Evolutionary conservation across 2,888 invertebrate species (phyloP), one percentile per base, ranked within the genome.

Genomic region (Spodoptera picta): DNA sequence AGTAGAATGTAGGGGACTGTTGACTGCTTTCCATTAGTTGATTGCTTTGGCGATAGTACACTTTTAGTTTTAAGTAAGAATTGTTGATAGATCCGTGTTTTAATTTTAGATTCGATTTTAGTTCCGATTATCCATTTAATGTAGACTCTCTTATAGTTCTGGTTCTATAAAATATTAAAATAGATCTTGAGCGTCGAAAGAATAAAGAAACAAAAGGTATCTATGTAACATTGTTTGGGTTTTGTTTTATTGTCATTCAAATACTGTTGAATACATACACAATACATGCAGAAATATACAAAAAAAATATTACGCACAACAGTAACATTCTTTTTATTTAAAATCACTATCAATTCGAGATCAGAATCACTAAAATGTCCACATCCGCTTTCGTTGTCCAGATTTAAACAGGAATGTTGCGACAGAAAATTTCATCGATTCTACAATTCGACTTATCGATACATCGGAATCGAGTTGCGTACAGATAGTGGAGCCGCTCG

Each of bases 401-500:
- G 60, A 72, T 53, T 64, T 63, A 59, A 66, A 48, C 58, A 60
- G 60, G 69, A 75, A 62, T 52, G 48, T 54, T 60, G 54, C 65
- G 55, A 66, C 58, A 65, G 50, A 60, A 77, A 77, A 72, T 36
- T 69, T 75, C 68, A 72, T 78, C 65, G 64, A 73, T 51, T 72
- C 48, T 24, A 19, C 23, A 56, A 69, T 31, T 60, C 51, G 62
- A 65, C 56, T 54, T 65, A 62, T 72, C 64, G 69, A 63, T 70
- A 59, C 52, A 12, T 56, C 24, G 46, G 64, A 66, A 72, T 73
- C 60, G 60, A 72, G 46, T 45, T 41, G 62, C 56, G 66, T 65
- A 71, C 69, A 64, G 64, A 60, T 60, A 71, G 66, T 60, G 57
- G 64, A 65, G 69, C 76, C 72, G 79, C 81, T 82, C 80, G 84